Evolutionary conservation across 2,797 vertebrate genomes (phyloP), one percentile per base, ranked within the genome.

Genomic region (Pseudomugil tenellus): DNA sequence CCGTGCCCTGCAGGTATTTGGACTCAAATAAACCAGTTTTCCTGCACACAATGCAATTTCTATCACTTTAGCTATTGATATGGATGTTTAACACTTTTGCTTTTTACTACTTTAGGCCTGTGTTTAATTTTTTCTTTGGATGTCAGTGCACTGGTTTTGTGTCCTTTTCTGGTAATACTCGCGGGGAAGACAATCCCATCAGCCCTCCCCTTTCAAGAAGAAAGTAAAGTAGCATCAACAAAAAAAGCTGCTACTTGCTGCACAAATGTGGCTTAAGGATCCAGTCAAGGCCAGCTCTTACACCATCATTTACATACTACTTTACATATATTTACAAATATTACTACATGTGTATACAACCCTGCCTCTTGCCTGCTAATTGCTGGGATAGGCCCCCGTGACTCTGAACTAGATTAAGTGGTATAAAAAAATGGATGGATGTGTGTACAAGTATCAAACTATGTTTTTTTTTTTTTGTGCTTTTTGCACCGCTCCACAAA

Each of bases 111-210:
- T 3, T 29, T 32, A n/a, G 48, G 34, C 77, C 66, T 60, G 59
- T 66, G 3, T 68, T 72, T 76, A n/a, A 43, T 63, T 57, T 73
- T 60, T 62, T 31, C 48, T 35, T 64, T 63, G 31, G 23, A 52
- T 56, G 41, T 60, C 74, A 57, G 55, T 66, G 59, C 34, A 51
- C 64, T 46, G 56, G 63, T 70, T 81, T 41, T 59, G 46, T 88
- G 66, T 81, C 90, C 85, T 89, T 93, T 90, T 91, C 79, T 90
- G 87, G 86, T 89, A 91, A 77, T 84, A 57, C 61, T 79, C 3
- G 54, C 72, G 19, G 34, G 67, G 29, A 55, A 51, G 48, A 37
- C 58, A 62, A 53, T 68, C 34, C 34, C 63, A 56, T 73, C 72
- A 39, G 52, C 58, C 69, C 63, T 65, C 58, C 74, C 29, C 53